Evolutionary conservation across 1,140 invertebrate species (phyloP).

Genomic region (Artemia franciscana): DNA sequence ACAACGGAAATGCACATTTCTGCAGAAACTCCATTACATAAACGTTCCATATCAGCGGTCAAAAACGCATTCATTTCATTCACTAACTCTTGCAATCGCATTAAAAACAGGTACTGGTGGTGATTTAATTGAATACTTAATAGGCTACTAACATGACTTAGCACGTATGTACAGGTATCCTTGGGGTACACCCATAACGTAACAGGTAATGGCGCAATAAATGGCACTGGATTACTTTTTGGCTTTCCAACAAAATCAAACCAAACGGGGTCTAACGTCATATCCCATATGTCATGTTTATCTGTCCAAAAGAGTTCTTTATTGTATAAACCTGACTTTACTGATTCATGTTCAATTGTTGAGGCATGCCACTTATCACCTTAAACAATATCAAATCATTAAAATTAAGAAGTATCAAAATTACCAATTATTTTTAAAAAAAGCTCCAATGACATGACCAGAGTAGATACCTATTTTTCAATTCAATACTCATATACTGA

Average conservation of each 20-base stretch:
- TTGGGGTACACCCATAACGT: constrained; percentile 37
- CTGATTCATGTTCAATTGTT: no score
- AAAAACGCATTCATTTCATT: constrained; percentile 53
- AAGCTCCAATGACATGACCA: no score
- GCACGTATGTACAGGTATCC: constrained; percentile 34
- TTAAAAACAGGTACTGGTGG: constrained; percentile 69
- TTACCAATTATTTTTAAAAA: no score
- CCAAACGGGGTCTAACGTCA: constrained; percentile 70
- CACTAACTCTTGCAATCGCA: constrained; percentile 56
- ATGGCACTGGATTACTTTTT: constrained; percentile 46
- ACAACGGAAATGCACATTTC: constrained; percentile 25
- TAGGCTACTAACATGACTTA: constrained; percentile 47
- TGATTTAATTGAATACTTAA: constrained; percentile 67
- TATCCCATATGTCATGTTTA: constrained; percentile 62
- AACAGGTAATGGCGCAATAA: constrained; percentile 70
- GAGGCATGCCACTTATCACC: no score
- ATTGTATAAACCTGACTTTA: constrained; percentile 11
- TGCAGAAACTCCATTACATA: constrained; percentile 26
- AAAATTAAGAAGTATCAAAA: no score
- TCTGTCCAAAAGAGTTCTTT: constrained; percentile 55
- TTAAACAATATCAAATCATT: no score
- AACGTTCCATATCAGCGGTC: constrained; percentile 45
- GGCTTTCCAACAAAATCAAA: constrained; percentile 55
- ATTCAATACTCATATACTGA: no score
- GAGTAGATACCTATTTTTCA: no score